Base-by-base conservation (phyloP, 2,888 invertebrate genomes). In the Arenicola marina region DNA sequence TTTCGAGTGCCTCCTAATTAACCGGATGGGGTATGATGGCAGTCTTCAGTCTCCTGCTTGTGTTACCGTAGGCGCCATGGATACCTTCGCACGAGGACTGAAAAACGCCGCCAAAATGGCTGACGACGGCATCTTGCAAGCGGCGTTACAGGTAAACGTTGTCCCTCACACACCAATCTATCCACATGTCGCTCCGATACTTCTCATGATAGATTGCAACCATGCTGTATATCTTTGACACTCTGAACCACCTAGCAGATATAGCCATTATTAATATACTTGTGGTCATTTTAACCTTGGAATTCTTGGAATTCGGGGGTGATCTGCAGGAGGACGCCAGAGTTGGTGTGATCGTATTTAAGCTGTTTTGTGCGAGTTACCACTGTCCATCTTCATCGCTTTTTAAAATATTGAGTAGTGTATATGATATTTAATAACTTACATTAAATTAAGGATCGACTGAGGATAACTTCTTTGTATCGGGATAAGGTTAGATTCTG, bases 81-180 rank as follows among this genome's bases (percentile, higher is more conserved):
- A 89, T 77, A 83, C 86, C 0, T 79, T 86, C 56, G 89, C 88
- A 0, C 84, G 85, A 60, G 88, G 86, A 0, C 78, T 89, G 46
- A 81, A 87, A 18, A 78, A 84, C 60, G 88, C 89, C 0, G 85
- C 86, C 63, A 84, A 79, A 53, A 79, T 89, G 18, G 77, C 85
- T 1, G 79, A 86, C 0, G 89, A 89, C 46, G 88, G 87, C 55
- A 80, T 87, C 2, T 85, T 89, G 62, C 78, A 84, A 1, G 87
- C 87, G 75, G 85, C 87, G 70, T 75, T 89, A 34, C 87, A 88
- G 87, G 88, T 87, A 71, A 38, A n/a, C 43, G n/a, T 15, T 38
- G 11, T 38, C 11, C 11, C n/a, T 38, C 11, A 38, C 43, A 38
- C 11, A n/a, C n/a, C n/a, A 38, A 38, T 15, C 43, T n/a, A 15